Base-by-base conservation (phyloP, 2,888 invertebrate species). In the Eupithecia abbreviata region DNA sequence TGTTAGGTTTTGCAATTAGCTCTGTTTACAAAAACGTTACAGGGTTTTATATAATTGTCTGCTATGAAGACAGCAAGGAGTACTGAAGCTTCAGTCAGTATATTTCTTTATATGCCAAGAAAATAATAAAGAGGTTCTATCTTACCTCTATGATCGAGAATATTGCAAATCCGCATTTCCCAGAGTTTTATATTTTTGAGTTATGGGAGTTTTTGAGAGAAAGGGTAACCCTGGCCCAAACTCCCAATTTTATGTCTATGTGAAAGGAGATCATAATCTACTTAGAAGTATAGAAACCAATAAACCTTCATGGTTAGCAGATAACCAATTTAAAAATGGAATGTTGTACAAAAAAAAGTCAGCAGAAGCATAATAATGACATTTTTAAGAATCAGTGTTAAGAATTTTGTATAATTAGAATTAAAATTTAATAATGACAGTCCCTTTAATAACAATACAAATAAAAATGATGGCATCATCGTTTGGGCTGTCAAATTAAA, bases 271-370 rank as follows among this genome's bases (percentile, higher is more conserved):
- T 62, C 12, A 4, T 30, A 18, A 30, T 18, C 18, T 58, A 58
- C 30, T 55, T 55, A 3, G 55, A 58, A 10, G 55, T 18, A 55
- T 58, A 55, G 18, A 18, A n/a, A 55, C 51, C 51, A 18, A 10
- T 18, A 58, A 55, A n/a, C 55, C 55, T 55, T 55, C 55, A 55
- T 55, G 30, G 30, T 30, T 62, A 4, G 15, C 51, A 9, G 18
- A 18, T 58, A 58, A 58, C 47, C 1, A 62, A 62, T 62, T 62
- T 62, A 30, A 62, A 62, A 62, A 62, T 62, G 30, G 62, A 62
- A 62, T 62, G 55, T 30, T 58, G 10, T 30, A 62, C 62, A 30
- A 2, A 30, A n/a, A 7, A 55, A 58, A 58, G 9, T n/a, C 5
- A 6, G 7, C n/a, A 58, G 10, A 55, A 58, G 10, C 4, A 62